Evolutionary conservation across 2,797 vertebrate genomes (phyloP), one percentile per base, ranked within the genome.

Genomic region (Hypotaenidia okinawae): DNA sequence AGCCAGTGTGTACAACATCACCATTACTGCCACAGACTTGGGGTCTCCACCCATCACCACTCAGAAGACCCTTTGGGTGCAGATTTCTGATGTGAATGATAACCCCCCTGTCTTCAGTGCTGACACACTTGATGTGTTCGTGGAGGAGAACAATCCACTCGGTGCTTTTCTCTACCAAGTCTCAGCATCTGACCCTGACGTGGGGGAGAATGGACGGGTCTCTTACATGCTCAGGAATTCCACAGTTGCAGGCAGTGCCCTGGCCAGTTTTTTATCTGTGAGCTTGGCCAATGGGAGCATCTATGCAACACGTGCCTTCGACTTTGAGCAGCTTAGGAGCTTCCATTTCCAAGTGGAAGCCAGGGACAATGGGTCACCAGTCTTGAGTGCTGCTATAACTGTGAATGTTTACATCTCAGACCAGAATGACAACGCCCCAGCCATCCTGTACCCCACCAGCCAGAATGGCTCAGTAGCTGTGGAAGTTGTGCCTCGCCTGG

Each of bases 391-490:
- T 64, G 97, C 97, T 37, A 58, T 96, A 66, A 98, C 92, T 13
- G 96, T 98, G 79, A 97, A 98, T 91, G 96, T 99, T 89, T 98
- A 98, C 85, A 98, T 99, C 90, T 61, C 96, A 45, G 98, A 98
- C 55, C 97, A 95, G 92, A 98, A 98, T 49, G 98, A 98, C 94
- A 98, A 98, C 16, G 90, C 95, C 25, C 98, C 98, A 2, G 47
- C 94, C 47, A 97, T 98, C 87, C 94, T 98, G 74, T 97, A 98
- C 89, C 98, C 98, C 18, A 94, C 69, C 49, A 84, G 92, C 55
- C 95, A 90, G 80, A 97, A 97, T 15, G 98, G 97, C 47, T 97
- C 97, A 0, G 5, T 97, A 33, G 96, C 97, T 5, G 96, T 98
- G 83, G 98, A 98, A 91, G 93, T 97, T 30, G 97, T 98, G 81